phyloP scores from a whole-genome alignment of 2,797 vertebrate species.

The Chrosomus eos region DNA sequence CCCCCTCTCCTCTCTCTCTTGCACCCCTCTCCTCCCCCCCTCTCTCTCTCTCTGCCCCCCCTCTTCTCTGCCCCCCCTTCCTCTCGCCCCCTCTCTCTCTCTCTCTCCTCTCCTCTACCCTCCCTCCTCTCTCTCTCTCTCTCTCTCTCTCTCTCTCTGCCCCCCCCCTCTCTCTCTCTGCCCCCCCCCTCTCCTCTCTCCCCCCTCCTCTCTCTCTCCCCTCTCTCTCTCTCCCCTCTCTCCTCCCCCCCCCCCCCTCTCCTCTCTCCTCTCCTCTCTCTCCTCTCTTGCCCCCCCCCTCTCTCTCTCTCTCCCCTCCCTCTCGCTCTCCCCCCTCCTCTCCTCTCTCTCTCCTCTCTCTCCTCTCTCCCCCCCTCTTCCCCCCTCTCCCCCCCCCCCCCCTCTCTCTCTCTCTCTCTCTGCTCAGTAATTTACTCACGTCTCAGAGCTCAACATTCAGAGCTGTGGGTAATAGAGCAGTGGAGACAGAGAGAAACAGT shows the following conservation, averaged over 20 bases:
- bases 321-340: no score
- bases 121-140: conserved; percentile 10
- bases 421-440: conserved; percentile 59
- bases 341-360: conserved; percentile 19
- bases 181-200: no score
- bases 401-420: conserved; percentile 5
- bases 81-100: conserved; percentile 32
- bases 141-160: no score
- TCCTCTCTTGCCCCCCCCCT: background rate
- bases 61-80: no score
- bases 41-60: conserved; percentile 21
- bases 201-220: no score
- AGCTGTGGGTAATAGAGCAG: conserved; percentile 45
- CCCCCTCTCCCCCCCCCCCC: conserved; percentile 13
- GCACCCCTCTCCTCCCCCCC: no score
- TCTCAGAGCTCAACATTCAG: conserved; percentile 45
- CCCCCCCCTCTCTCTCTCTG: conserved; percentile 19
- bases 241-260: background rate
- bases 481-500: conserved; percentile 20
- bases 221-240: conserved; percentile 15
- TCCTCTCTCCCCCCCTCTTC: conserved; percentile 7
- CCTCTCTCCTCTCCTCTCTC: background rate
- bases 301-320: background rate
- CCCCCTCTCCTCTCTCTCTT: background rate
- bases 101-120: no score